phyloP scores from a whole-genome alignment of 1,140 invertebrate genomes.

The Eumaeus atala region DNA sequence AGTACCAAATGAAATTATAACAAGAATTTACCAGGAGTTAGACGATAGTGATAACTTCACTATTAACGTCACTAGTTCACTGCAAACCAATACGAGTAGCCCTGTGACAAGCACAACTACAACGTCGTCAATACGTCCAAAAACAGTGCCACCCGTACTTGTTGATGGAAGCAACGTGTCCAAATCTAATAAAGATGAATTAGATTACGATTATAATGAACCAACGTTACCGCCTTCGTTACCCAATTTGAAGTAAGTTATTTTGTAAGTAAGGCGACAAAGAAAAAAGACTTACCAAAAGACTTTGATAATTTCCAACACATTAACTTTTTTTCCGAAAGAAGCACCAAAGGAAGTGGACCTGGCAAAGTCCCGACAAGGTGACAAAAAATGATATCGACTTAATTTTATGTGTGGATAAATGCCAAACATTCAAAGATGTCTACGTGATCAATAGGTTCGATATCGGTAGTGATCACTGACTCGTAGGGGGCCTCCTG shows the following conservation, averaged over 20 bases:
- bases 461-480: too few species aligned
- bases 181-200: slow-evolving; percentile 72
- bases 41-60: slow-evolving; percentile 54
- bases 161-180: slow-evolving; percentile 57
- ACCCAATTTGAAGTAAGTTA: slow-evolving; percentile 79
- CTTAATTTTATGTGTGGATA: too few species aligned
- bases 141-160: slow-evolving; percentile 42
- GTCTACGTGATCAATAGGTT: too few species aligned
- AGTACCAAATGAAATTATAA: slow-evolving; percentile 57
- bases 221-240: slow-evolving; percentile 82
- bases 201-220: slow-evolving; percentile 81
- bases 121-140: slow-evolving; percentile 27
- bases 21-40: slow-evolving; percentile 39
- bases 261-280: slow-evolving; percentile 3
- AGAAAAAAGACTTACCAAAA: too few species aligned
- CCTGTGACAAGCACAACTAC: slow-evolving; percentile 27
- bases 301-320: too few species aligned
- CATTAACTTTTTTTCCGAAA: too few species aligned
- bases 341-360: too few species aligned
- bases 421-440: too few species aligned
- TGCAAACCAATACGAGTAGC: slow-evolving; percentile 43
- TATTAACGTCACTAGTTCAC: slow-evolving; percentile 61
- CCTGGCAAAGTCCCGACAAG: too few species aligned
- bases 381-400: too few species aligned
- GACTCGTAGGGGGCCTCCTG: too few species aligned